These are phyloP conservation scores for Gulo gulo DNA, from an alignment of 2,113 vertebrate species.

Conservation along the genomic window DNA sequence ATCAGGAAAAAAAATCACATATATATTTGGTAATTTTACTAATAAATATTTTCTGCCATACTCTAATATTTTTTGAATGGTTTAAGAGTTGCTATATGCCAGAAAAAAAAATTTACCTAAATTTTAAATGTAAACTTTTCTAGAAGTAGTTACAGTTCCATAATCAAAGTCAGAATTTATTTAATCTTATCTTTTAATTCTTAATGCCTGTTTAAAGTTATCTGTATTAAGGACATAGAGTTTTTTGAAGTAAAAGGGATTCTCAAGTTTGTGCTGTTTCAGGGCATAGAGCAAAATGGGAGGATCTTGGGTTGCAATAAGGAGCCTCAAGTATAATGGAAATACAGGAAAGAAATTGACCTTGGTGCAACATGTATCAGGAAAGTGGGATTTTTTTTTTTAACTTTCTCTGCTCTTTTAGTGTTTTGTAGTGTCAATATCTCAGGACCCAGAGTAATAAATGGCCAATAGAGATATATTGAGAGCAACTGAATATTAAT, in stretches of 20 bases:
- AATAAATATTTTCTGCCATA: not conserved
- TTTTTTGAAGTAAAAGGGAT: not conserved
- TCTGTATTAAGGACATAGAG: not conserved
- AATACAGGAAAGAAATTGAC: not conserved
- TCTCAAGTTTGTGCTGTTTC: not conserved
- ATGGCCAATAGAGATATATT: not conserved
- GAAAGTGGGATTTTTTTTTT: not conserved
- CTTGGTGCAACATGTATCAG: not conserved
- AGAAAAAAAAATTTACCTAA: too few species aligned
- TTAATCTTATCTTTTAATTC: not conserved
- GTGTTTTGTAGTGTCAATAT: not conserved
- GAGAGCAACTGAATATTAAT: not conserved
- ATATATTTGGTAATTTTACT: not conserved
- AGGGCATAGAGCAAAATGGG: not conserved
- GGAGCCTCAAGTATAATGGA: not conserved
- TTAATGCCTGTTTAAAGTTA: not conserved
- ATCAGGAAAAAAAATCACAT: not conserved
- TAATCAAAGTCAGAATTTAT: not conserved
- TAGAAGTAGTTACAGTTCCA: not conserved
- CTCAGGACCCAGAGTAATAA: not conserved
- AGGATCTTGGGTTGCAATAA: not conserved
- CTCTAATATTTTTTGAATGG: not conserved
- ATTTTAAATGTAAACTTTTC: not conserved
- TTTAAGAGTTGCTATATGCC: not conserved
- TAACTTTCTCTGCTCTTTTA: not conserved